Base-by-base conservation (phyloP, 2,113 vertebrate genomes). In the Nymphicus hollandicus region DNA sequence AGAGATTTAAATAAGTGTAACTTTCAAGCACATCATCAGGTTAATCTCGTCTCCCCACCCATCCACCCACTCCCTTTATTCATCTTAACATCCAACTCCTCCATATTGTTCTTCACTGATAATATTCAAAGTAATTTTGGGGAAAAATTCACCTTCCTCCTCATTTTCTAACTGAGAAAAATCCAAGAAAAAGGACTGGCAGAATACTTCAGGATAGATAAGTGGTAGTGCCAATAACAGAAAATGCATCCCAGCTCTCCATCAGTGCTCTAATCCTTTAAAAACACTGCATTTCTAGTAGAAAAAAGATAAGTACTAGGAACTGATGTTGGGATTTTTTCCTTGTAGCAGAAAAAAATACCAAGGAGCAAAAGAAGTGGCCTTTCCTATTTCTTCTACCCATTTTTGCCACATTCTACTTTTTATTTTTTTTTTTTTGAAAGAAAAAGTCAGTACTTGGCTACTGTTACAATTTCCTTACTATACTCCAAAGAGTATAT, bases 61-160 rank as follows among this genome's bases (percentile, higher is more conserved):
- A 16, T 37, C 22, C n/a, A 11, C 27, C 12, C 17, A 53, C 27
- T 6, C 10, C 9, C 29, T 19, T 61, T 37, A 71, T 20, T 28
- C 15, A 3, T 76, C 31, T 22, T 74, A 61, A 63, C 13, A 70
- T 29, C 27, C 49, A 65, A 52, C 15, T 4, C 55, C 64, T 80
- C 58, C 7, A 7, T 23, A 20, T 19, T 1, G 0, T 18, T 11
- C 43, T 73, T 49, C 6, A 31, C 0, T 61, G 12, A 53, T 22
- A 78, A 73, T 27, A 74, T 33, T 76, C 39, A 28, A 74, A 55
- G 47, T n/a, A 55, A 22, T 55, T 71, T 53, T 39, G 28, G 24
- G 52, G 53, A 82, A 63, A 72, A 81, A 27, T 10, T 61, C 29
- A 23, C 7, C 53, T 50, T 70, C 3, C 2, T 53, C 22, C 31